Evolutionary conservation across 2,797 vertebrate genomes (phyloP).

Genomic region (Squalus acanthias): DNA sequence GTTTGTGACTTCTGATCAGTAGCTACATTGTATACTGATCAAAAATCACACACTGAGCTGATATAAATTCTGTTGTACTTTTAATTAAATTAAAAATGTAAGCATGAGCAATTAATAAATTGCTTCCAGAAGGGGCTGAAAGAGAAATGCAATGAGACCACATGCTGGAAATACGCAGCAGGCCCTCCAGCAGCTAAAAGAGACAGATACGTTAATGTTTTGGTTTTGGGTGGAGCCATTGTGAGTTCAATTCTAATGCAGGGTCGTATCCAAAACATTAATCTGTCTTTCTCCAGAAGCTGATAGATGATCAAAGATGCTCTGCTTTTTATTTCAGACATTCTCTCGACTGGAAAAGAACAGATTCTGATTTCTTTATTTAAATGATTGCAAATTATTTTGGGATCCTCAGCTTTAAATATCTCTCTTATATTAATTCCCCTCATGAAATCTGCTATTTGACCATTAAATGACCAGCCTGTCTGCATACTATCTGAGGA

Average conservation of each 20-base stretch:
- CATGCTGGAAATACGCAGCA: neutral
- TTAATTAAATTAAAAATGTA: neutral
- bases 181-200: too few species aligned
- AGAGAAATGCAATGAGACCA: neutral
- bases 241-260: too few species aligned
- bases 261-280: too few species aligned
- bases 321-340: neutral
- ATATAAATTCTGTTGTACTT: neutral
- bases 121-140: neutral
- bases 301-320: too few species aligned
- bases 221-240: too few species aligned
- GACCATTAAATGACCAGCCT: neutral
- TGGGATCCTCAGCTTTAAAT: neutral
- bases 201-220: too few species aligned
- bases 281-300: too few species aligned
- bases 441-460: neutral
- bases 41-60: neutral
- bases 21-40: neutral
- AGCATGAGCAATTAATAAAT: neutral
- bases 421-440: neutral
- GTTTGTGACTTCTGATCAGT: neutral
- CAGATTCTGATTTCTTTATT: neutral
- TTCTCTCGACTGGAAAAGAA: neutral
- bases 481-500: neutral
- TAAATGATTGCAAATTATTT: neutral